Evolutionary conservation across 1,140 invertebrate species (phyloP), one percentile per base, ranked within the genome.

Genomic region (Tetraneura akinire): DNA sequence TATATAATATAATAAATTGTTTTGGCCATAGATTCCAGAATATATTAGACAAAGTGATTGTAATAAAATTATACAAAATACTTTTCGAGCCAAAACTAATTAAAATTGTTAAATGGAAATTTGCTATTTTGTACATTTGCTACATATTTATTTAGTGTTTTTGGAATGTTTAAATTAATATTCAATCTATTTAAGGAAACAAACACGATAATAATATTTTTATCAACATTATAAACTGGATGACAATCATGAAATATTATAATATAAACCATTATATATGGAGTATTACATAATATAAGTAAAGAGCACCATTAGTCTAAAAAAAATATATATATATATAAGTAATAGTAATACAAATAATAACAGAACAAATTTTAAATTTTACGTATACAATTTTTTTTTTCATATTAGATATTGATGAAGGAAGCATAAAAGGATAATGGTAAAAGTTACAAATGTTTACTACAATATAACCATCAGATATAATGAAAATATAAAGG

Each of bases 341-440:
- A 53, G 18, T 42, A 53, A n/a, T 42, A 53, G 6, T 73, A 53
- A 3, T 53, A 53, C 29, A n/a, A 53, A 32, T 53, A 21, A 73
- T 73, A 73, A 73, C 70, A 55, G 70, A 53, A 73, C 49, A 73
- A 26, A 51, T 55, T 29, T 53, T 53, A 73, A 53, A 51, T 73
- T 29, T 73, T 73, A 73, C 70, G 70, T 73, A 73, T 73, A 73
- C 70, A 55, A 73, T 73, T 1, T 23, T 74, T 37, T 32, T 74
- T 51, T 23, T 74, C 16, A 42, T 29, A 60, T 37, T 37, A 76
- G 37, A 37, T 53, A 23, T 73, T 16, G n/a, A 53, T 21, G n/a
- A 42, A 73, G 45, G 49, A 73, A 73, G 49, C 70, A 53, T 47
- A 47, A 47, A 26, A 70, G 42, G 66, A 47, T 23, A 70, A 70